Conservation (phyloP, 1,140 invertebrate species). For the Brachionus paranguensis region DNA sequence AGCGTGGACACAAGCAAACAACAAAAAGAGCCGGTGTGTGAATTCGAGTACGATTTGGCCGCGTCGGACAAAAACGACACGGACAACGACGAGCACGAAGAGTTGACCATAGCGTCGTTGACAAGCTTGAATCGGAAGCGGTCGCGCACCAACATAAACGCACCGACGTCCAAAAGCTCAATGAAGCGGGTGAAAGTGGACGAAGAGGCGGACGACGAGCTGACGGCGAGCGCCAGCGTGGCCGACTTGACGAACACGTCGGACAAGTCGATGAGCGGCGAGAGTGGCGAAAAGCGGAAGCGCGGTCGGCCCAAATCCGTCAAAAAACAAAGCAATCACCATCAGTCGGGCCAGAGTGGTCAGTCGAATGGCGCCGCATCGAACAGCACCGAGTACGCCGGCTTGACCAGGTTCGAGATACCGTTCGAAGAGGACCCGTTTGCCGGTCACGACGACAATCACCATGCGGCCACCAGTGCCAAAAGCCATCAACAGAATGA, state of each 20-base stretch:
- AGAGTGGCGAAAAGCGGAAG: slow-evolving; percentile 8
- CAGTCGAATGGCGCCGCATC: neutral
- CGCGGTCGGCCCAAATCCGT: neutral
- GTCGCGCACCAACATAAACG: neutral
- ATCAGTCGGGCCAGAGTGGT: neutral
- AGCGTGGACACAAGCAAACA: neutral
- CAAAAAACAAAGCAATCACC: neutral
- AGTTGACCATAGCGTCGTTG: slow-evolving; percentile 17
- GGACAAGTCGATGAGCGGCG: neutral
- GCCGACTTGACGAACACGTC: neutral
- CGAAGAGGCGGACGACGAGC: neutral
- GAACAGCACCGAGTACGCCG: slow-evolving; percentile 3
- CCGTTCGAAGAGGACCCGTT: slow-evolving; percentile 31
- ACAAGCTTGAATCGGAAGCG: slow-evolving; percentile 1
- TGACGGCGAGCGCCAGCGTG: too few relatives aligned
- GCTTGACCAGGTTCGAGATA: slow-evolving; percentile 24
- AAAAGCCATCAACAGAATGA: neutral
- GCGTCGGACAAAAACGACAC: neutral
- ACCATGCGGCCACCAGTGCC: too few relatives aligned
- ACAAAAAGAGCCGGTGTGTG: neutral
- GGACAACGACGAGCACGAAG: neutral
- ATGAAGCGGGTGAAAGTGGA: neutral
- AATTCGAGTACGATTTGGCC: slow-evolving; percentile 12
- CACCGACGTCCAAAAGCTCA: neutral
- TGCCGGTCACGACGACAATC: neutral